These are phyloP conservation scores for Cryptosula pallasiana DNA, from an alignment of 2,888 invertebrate genomes.

Conservation along the genomic window DNA sequence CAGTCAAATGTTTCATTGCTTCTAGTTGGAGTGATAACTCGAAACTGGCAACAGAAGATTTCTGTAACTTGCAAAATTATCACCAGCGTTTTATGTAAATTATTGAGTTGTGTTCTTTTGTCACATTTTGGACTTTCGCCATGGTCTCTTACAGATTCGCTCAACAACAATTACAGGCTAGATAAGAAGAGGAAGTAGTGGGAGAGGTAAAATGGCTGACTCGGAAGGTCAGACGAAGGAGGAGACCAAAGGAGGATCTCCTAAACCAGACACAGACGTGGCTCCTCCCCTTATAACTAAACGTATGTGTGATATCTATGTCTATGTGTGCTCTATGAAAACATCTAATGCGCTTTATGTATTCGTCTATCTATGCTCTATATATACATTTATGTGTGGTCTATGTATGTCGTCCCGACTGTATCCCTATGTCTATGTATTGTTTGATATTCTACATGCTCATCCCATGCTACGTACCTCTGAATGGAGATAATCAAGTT, in stretches of 20 bases:
- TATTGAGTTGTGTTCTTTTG: too few species aligned
- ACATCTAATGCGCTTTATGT: conserved; percentile 25
- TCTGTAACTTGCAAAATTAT: too few species aligned
- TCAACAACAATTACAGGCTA: background rate
- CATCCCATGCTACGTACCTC: too few species aligned
- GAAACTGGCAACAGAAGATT: too few species aligned
- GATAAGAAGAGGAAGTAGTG: background rate
- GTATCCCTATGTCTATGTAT: background rate
- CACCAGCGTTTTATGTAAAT: too few species aligned
- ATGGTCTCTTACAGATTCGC: background rate
- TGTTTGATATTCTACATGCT: too few species aligned
- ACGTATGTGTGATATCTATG: conserved; percentile 32
- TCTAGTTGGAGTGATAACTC: too few species aligned
- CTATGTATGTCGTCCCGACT: background rate
- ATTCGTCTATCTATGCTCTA: conserved; percentile 26
- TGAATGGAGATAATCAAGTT: too few species aligned
- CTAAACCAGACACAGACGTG: conserved; percentile 46
- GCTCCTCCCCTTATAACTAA: conserved; percentile 45
- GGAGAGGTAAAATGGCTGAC: conserved; percentile 24
- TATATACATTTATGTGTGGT: too few species aligned
- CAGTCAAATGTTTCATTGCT: too few species aligned
- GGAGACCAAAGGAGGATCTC: conserved; percentile 44
- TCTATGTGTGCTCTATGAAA: background rate
- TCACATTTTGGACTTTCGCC: background rate
- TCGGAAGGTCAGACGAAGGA: conserved; percentile 34